phyloP scores from a whole-genome alignment of 1,140 invertebrate genomes.

The Heliconius nattereri region DNA sequence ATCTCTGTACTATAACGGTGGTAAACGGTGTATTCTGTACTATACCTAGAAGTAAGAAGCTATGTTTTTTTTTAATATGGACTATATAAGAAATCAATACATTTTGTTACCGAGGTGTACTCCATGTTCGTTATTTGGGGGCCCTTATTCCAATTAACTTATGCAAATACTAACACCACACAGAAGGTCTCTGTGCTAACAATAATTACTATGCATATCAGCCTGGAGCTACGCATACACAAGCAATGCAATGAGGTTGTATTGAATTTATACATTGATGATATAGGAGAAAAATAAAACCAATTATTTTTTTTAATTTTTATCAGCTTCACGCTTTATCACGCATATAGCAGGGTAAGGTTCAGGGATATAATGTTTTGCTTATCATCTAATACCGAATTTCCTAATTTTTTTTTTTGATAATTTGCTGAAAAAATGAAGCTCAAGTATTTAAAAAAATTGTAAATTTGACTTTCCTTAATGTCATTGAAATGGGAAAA shows the following conservation, averaged over 20 bases:
- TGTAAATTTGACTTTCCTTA: no score
- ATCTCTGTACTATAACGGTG: neutral
- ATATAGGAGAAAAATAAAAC: neutral
- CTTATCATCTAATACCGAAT: no score
- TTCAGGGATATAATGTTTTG: no score
- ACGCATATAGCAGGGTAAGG: no score
- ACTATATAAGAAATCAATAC: neutral
- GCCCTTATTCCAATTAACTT: slow-evolving; percentile 34
- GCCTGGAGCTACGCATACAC: slow-evolving; percentile 28
- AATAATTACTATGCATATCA: slow-evolving; percentile 36
- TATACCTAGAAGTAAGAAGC: neutral
- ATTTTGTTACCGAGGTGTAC: neutral
- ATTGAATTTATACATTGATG: neutral
- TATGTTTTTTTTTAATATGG: neutral
- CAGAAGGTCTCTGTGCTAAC: slow-evolving; percentile 29
- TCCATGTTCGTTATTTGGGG: slow-evolving; percentile 15
- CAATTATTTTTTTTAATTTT: no score
- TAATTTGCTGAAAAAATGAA: no score
- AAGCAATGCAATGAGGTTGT: slow-evolving; percentile 17
- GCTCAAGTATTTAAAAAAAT: no score
- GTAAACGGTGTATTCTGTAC: no score
- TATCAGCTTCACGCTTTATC: no score
- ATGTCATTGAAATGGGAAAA: no score
- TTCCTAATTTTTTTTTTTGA: no score
- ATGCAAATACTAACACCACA: slow-evolving; percentile 35